phyloP scores from a whole-genome alignment of 1,140 invertebrate species.

The Drosophila burlai region DNA sequence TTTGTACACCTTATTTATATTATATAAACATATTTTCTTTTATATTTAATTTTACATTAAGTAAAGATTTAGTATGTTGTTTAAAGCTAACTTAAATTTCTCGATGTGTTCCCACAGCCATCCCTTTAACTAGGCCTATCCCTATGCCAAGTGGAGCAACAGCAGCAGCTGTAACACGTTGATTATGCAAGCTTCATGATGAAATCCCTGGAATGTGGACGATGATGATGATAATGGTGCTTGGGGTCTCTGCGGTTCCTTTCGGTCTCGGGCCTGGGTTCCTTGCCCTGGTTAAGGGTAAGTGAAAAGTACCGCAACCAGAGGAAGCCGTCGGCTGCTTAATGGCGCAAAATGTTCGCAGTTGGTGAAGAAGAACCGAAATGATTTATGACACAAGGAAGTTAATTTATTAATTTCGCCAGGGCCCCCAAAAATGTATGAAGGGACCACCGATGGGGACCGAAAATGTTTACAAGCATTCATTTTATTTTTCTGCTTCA shows the following conservation, averaged over 20 bases:
- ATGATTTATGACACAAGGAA: conserved; percentile 83
- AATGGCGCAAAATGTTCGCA: conserved; percentile 82
- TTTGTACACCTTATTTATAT: background rate
- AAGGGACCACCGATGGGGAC: conserved; percentile 28
- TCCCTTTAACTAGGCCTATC: conserved; percentile 67
- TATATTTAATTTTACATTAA: background rate
- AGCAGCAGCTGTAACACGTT: conserved; percentile 69
- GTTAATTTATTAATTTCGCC: conserved; percentile 84
- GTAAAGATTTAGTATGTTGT: background rate
- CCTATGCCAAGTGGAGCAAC: conserved; percentile 54
- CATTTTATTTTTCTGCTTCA: conserved; percentile 41
- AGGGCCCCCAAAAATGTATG: conserved; percentile 26
- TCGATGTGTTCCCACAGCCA: conserved; percentile 29
- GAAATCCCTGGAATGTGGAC: conserved; percentile 62
- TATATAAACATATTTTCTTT: background rate
- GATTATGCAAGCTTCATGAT: conserved; percentile 69
- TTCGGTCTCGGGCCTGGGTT: conserved; percentile 15
- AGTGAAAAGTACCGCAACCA: conserved; percentile 78
- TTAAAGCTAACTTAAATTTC: background rate
- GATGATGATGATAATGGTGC: conserved; percentile 55
- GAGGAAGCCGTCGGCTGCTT: conserved; percentile 64
- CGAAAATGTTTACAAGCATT: conserved; percentile 66
- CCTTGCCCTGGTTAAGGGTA: conserved; percentile 68
- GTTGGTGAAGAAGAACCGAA: conserved; percentile 69
- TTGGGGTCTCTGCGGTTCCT: conserved; percentile 58